Percentiles rank a stretch among this genome's conserved stretches.
phyloP scores from a whole-genome alignment of 2,888 invertebrate species.

The Hylaea fasciaria region DNA sequence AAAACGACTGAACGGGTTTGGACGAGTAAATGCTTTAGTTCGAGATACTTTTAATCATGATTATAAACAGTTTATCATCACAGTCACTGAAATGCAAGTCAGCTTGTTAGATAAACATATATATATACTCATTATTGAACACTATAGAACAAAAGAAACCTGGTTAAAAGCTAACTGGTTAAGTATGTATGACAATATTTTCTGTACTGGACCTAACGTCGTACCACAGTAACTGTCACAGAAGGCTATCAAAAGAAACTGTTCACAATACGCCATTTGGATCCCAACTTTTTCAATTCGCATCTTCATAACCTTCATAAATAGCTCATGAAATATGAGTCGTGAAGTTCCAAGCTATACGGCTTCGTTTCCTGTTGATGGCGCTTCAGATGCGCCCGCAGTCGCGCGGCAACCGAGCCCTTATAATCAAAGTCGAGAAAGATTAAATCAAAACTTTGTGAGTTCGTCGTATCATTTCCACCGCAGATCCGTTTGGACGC shows the following conservation, averaged over 20 bases:
- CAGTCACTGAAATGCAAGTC: too few species aligned
- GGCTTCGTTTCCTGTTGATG: slow-evolving; percentile 15
- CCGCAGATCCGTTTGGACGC: slow-evolving; percentile 16
- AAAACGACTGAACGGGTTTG: too few species aligned
- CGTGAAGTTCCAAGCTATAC: slow-evolving; percentile 1
- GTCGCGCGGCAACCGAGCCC: slow-evolving; percentile 25
- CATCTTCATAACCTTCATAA: background rate
- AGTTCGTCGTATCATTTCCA: slow-evolving; percentile 38
- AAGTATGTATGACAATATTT: too few species aligned
- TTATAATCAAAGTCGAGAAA: slow-evolving; percentile 40
- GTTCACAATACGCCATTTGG: background rate
- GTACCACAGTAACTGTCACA: too few species aligned
- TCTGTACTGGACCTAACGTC: too few species aligned
- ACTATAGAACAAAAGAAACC: too few species aligned
- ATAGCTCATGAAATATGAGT: slow-evolving; percentile 19
- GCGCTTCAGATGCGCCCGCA: slow-evolving; percentile 6
- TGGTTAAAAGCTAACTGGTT: too few species aligned
- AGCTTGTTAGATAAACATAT: too few species aligned
- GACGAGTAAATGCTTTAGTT: too few species aligned
- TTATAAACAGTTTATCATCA: too few species aligned
- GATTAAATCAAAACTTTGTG: slow-evolving; percentile 43
- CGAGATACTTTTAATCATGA: too few species aligned
- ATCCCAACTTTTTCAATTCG: slow-evolving; percentile 16
- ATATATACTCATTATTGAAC: too few species aligned
- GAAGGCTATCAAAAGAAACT: background rate